Evolutionary conservation across 2,797 vertebrate species (phyloP).

Genomic region (Peromyscus melanophrys): DNA sequence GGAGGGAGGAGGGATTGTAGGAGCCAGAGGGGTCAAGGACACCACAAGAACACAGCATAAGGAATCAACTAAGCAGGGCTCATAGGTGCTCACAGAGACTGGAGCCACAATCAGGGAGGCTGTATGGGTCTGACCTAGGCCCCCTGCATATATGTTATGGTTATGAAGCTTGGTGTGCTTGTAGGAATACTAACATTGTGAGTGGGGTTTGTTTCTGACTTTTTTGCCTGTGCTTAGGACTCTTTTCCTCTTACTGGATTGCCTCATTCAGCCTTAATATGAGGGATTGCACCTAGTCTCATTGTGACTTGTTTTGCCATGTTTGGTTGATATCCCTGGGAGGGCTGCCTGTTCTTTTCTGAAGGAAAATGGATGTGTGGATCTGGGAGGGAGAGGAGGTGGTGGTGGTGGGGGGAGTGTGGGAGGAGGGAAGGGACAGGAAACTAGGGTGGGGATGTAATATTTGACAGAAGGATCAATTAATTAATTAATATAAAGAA

Average conservation of each 20-base stretch:
- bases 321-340: background rate
- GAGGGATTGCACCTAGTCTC: background rate
- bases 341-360: background rate
- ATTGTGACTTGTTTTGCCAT: background rate
- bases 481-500: background rate
- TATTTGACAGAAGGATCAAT: background rate
- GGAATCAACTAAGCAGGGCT: background rate
- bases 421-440: background rate
- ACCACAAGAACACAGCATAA: background rate
- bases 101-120: background rate
- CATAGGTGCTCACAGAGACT: background rate
- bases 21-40: background rate
- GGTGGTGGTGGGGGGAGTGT: too few relatives aligned
- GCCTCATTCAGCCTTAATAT: background rate
- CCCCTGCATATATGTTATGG: background rate
- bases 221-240: background rate
- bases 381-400: background rate
- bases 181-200: background rate
- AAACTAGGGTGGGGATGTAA: background rate
- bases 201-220: background rate
- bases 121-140: background rate
- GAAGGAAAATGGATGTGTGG: background rate
- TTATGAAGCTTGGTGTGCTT: background rate
- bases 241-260: background rate
- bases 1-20: background rate